Evolutionary conservation across 37 sponge, comb jelly and placozoan genomes (phyloP), one percentile per base, ranked within the genome.

Genomic region (Axinella damicornis): DNA sequence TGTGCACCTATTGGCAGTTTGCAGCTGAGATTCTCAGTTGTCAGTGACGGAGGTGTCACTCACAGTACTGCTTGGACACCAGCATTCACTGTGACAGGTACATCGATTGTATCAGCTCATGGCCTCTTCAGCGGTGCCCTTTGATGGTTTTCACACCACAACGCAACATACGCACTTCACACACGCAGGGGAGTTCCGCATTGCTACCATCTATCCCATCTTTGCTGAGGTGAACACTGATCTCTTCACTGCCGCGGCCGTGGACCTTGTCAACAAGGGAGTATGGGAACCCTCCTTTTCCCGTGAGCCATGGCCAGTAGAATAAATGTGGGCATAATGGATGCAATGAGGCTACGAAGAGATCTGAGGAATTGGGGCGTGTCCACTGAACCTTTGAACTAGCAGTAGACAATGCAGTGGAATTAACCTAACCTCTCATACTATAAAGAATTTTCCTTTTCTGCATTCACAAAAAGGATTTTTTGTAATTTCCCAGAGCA

Each of bases 211-310:
- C 64, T 34, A 18, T 53, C 25, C 65, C 9, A 56, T 56, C 27
- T 83, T 33, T 72, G 73, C 62, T 40, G 24, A 30, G 25, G n/a
- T 40, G 5, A 53, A 61, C 28, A 22, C 31, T 24, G 65, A 41
- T 38, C 67, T 72, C 52, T 70, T 83, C 60, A 53, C 71, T 33
- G 20, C n/a, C 67, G 83, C 63, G 6, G 83, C 83, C 17, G 66
- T 54, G 15, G 73, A 83, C 20, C 54, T 83, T 4, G 65, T 83
- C 62, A 83, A 83, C 74, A 33, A 70, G 60, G 83, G 83, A 27
- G 35, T 35, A 27, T 83, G 83, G 83, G 74, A 83, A 59, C 71
- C 57, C 21, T 41, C 71, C 63, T 83, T 83, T 34, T 13, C 61
- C 31, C 53, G 83, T 83, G 53, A 37, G 62, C 53, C 4, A 46